A percentile compares a stretch with the other conserved stretches of the same genome.
Evolutionary conservation across 2,888 invertebrate genomes (phyloP).

Genomic region (Lasioglossum leucozonium): DNA sequence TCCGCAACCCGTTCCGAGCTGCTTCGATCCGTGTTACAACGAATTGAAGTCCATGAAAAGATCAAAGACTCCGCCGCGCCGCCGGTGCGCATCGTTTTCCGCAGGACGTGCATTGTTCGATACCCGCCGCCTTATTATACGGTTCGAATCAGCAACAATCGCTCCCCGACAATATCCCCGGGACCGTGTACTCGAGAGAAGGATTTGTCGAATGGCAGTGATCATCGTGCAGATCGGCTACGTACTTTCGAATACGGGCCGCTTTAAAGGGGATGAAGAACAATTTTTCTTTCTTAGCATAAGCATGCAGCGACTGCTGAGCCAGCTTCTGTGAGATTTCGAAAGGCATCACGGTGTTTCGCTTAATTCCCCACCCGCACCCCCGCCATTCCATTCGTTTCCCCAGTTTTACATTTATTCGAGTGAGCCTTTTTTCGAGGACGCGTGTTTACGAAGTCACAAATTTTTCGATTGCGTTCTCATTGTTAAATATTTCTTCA

Average conservation of each 20-base stretch:
- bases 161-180: neutral
- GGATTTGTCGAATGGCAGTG: conserved; percentile 4
- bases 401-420: too few relatives aligned
- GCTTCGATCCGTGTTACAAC: neutral
- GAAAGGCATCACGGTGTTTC: neutral
- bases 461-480: too few relatives aligned
- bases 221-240: neutral
- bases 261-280: neutral
- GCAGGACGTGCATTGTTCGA: neutral
- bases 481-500: too few relatives aligned
- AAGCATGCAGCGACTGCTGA: neutral
- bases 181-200: neutral
- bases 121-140: neutral
- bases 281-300: neutral
- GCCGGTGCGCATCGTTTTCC: neutral
- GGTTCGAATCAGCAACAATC: neutral
- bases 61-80: neutral
- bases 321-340: neutral
- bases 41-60: neutral
- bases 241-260: neutral
- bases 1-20: neutral
- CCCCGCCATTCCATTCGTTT: too few relatives aligned
- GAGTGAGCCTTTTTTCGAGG: too few relatives aligned
- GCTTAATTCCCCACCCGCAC: neutral
- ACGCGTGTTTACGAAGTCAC: too few relatives aligned